phyloP scores from a whole-genome alignment of 2,113 vertebrate genomes.

The Pundamilia nyererei region DNA sequence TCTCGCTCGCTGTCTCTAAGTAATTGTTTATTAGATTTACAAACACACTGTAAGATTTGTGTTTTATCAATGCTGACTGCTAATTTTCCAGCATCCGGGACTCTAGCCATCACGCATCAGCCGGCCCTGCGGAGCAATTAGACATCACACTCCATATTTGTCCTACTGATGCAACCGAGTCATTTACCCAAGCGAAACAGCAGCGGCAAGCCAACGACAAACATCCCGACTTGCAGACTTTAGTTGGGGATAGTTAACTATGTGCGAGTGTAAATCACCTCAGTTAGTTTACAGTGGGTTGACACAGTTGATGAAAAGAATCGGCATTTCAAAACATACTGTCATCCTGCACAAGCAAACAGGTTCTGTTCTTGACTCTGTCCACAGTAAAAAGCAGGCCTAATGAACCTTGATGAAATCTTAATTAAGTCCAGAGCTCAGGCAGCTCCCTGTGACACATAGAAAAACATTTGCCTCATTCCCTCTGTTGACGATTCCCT shows the following conservation, averaged over 20 bases:
- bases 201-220: conserved; percentile 32
- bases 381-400: neutral
- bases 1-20: neutral
- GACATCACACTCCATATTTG: conserved; percentile 39
- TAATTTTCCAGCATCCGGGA: conserved; percentile 59
- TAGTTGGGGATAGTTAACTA: neutral
- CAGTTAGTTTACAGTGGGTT: conserved; percentile 13
- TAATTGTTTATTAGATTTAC: conserved; percentile 33
- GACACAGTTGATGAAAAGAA: conserved; percentile 32
- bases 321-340: conserved; percentile 21
- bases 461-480: conserved; percentile 47
- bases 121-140: conserved; percentile 61
- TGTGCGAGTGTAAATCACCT: neutral
- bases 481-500: conserved; percentile 3
- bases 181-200: conserved; percentile 41
- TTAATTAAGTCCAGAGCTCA: conserved; percentile 58
- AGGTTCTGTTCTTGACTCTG: conserved; percentile 2
- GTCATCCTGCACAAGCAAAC: conserved; percentile 12
- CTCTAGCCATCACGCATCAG: conserved; percentile 9
- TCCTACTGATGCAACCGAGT: conserved; percentile 55
- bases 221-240: conserved; percentile 17
- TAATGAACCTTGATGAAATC: conserved; percentile 20
- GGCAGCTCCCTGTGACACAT: conserved; percentile 37
- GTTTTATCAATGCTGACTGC: conserved; percentile 12
- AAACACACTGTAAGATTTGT: conserved; percentile 41